phyloP scores from a whole-genome alignment of 2,888 invertebrate genomes.

The Chloroclystis v-ata region DNA sequence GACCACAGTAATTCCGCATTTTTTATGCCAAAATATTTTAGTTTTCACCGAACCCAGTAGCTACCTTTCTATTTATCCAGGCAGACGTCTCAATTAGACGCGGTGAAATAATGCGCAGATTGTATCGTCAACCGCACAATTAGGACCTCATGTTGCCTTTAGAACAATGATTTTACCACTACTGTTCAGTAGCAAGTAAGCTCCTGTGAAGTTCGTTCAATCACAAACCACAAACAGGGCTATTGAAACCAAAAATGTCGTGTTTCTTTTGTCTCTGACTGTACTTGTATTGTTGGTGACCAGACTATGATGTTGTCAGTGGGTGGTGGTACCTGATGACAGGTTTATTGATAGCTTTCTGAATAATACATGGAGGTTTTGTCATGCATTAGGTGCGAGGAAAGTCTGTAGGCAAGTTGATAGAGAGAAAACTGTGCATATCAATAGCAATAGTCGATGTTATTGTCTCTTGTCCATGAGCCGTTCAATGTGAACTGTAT shows the following conservation, averaged over 20 bases:
- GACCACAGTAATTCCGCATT: not conserved
- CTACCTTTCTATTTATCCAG: conserved; percentile 20
- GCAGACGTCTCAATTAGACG: conserved; percentile 45
- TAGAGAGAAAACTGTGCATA: not conserved
- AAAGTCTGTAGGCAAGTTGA: not conserved
- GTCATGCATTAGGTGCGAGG: conserved; percentile 3
- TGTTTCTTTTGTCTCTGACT: conserved; percentile 49
- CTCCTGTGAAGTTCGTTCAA: conserved; percentile 56
- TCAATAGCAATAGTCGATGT: too few relatives aligned
- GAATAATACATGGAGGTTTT: conserved; percentile 24
- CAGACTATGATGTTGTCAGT: conserved; percentile 69
- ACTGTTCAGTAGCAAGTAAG: conserved; percentile 60
- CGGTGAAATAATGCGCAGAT: conserved; percentile 48
- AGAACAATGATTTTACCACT: conserved; percentile 57
- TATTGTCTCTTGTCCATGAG: too few relatives aligned
- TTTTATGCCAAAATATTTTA: conserved; percentile 13
- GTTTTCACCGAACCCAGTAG: conserved; percentile 16
- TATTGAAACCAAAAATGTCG: conserved; percentile 41
- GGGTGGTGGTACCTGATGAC: conserved; percentile 70
- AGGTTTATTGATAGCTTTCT: conserved; percentile 65
- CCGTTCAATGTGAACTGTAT: too few relatives aligned
- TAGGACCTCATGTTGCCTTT: conserved; percentile 59
- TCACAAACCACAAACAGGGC: conserved; percentile 69
- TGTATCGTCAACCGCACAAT: conserved; percentile 56
- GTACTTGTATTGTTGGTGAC: conserved; percentile 53